Evolutionary conservation across 2,888 invertebrate species (phyloP).

Genomic region (Parelbella ahira): DNA sequence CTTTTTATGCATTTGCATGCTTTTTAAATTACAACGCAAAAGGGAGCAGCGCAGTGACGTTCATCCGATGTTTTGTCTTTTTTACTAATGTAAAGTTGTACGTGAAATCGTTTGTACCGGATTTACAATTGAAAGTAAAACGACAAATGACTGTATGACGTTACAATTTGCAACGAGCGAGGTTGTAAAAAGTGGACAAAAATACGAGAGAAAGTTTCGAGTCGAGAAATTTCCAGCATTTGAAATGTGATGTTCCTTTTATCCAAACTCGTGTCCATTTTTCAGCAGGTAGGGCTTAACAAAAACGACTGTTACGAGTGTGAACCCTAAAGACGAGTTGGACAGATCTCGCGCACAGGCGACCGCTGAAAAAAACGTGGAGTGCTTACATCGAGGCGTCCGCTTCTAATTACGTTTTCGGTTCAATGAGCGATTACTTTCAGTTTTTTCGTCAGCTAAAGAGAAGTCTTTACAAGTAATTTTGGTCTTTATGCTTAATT

Average conservation of each 20-base stretch:
- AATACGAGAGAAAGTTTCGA: conserved; percentile 20
- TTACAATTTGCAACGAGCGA: conserved; percentile 16
- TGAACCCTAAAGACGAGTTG: conserved; percentile 25
- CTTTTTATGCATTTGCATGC: no score
- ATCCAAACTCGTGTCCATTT: conserved; percentile 29
- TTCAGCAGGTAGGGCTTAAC: conserved; percentile 26
- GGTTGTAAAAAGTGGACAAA: conserved; percentile 15
- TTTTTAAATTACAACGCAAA: no score
- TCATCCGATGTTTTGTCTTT: no score
- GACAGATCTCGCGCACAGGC: conserved; percentile 17
- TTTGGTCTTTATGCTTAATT: no score
- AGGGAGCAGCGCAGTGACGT: no score
- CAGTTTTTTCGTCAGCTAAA: not conserved
- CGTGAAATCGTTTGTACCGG: not conserved
- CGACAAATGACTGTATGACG: not conserved
- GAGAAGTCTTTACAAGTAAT: conserved; percentile 1
- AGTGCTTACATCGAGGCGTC: conserved; percentile 10
- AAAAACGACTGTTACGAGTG: conserved; percentile 31
- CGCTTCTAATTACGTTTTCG: conserved; percentile 13
- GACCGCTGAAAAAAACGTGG: conserved; percentile 17
- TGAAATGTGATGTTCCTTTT: conserved; percentile 25
- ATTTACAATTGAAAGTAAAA: not conserved
- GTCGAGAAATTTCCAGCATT: conserved; percentile 19
- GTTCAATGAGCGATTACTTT: conserved; percentile 1
- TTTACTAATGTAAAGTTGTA: no score